Base-by-base conservation (phyloP, 2,113 vertebrate species). In the Neofelis nebulosa region DNA sequence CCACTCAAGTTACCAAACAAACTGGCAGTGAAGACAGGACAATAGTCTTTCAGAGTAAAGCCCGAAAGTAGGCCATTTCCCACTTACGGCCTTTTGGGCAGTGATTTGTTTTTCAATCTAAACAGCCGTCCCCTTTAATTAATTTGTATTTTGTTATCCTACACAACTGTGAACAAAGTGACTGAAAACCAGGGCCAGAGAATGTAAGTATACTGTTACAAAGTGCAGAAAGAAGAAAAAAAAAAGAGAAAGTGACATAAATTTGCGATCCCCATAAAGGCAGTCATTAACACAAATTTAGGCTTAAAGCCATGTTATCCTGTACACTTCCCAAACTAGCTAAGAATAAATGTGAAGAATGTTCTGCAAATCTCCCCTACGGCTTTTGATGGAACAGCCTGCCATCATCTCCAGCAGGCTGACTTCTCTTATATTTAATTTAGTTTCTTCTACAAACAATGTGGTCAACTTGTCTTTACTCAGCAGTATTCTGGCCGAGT, bases 61-160 rank as follows among this genome's bases (percentile, higher is more conserved):
- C 57, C 83, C 33, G 63, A 74, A 93, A 96, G 27, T 5, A 50
- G n/a, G 66, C 89, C 97, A 97, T 74, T 94, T 92, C 87, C 97
- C 0, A 96, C 33, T 96, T 29, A 45, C 4, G 73, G 68, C 65
- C 95, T 92, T 92, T 84, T 48, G 91, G 63, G 7, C 10, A 6
- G 23, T 18, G 38, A 74, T 36, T 63, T 48, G 9, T 19, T 80
- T 86, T 89, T 63, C 14, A 52, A 95, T 89, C 57, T 66, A 33
- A 81, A 55, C n/a, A 84, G 14, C 8, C 69, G 33, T 33, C 85
- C 93, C 89, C 69, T 96, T 97, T 92, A 68, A 95, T 93, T 95
- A 89, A 92, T 4, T 16, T 31, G 3, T 29, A 85, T 91, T 96
- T 2, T 2, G 10, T 69, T 94, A 95, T 78, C 61, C 65, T 80